Evolutionary conservation across 2,888 invertebrate species (phyloP).

Genomic region (Carcina quercana): DNA sequence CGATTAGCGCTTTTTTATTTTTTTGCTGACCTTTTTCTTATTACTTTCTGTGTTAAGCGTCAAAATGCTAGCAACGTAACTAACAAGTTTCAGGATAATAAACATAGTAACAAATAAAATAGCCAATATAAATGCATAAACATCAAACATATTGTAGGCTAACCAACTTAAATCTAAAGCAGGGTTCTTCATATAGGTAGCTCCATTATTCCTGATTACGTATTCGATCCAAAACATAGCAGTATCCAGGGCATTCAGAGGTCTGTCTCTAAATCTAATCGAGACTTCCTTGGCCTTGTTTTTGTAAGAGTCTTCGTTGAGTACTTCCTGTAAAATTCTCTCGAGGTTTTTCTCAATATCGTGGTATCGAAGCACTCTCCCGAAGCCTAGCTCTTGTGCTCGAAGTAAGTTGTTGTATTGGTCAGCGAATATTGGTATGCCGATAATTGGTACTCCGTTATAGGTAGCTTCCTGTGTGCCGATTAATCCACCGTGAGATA

Average conservation of each 20-base stretch:
- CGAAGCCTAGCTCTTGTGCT: conserved; percentile 50
- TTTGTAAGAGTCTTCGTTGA: conserved; percentile 45
- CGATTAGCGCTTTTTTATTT: too few relatives aligned
- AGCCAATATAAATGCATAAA: conserved; percentile 40
- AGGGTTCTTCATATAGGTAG: conserved; percentile 63
- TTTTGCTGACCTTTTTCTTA: too few relatives aligned
- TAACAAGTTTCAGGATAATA: not conserved
- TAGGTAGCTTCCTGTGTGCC: conserved; percentile 76
- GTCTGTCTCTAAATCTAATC: conserved; percentile 66
- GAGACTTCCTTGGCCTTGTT: conserved; percentile 51
- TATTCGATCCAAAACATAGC: conserved; percentile 75
- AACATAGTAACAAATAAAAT: not conserved
- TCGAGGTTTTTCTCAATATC: conserved; percentile 53
- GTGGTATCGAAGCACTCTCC: conserved; percentile 51
- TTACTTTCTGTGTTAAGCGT: too few relatives aligned
- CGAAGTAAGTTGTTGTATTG: conserved; percentile 65
- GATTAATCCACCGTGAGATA: conserved; percentile 79
- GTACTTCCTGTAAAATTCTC: conserved; percentile 41
- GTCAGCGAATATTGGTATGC: conserved; percentile 65
- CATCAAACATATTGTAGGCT: conserved; percentile 56
- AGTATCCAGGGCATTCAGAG: conserved; percentile 59
- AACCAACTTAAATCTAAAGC: conserved; percentile 54
- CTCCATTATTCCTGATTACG: conserved; percentile 70
- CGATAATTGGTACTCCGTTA: conserved; percentile 73
- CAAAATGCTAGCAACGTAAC: too few relatives aligned